phyloP scores from a whole-genome alignment of 2,888 invertebrate genomes.

The Eupeodes luniger region DNA sequence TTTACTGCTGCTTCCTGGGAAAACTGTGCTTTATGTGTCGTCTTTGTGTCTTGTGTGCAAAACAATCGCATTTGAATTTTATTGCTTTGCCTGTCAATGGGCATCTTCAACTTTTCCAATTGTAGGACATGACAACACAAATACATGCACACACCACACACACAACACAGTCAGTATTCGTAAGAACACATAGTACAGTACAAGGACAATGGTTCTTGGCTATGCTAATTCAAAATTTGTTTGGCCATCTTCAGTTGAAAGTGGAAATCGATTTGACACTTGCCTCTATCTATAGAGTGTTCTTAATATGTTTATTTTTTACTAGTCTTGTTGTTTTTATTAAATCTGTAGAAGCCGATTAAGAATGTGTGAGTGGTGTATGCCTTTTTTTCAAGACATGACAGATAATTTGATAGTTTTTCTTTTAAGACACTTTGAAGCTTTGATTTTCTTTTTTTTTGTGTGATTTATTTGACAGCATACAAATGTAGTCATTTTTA shows the following conservation, averaged over 20 bases:
- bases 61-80: slow-evolving; percentile 83
- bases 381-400: slow-evolving; percentile 39
- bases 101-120: slow-evolving; percentile 77
- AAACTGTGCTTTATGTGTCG: slow-evolving; percentile 67
- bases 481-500: slow-evolving; percentile 65
- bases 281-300: slow-evolving; percentile 35
- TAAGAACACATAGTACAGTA: not conserved
- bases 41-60: slow-evolving; percentile 73
- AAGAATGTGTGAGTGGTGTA: slow-evolving; percentile 28
- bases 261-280: slow-evolving; percentile 73
- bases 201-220: slow-evolving; percentile 73
- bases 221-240: slow-evolving; percentile 73
- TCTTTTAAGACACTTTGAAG: slow-evolving; percentile 51
- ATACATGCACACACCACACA: slow-evolving; percentile 21
- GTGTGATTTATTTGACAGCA: slow-evolving; percentile 71
- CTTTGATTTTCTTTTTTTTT: slow-evolving; percentile 28
- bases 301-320: slow-evolving; percentile 17
- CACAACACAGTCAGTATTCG: slow-evolving; percentile 2
- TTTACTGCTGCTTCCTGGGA: not conserved
- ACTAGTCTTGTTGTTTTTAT: not conserved
- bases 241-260: slow-evolving; percentile 59
- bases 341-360: slow-evolving; percentile 56
- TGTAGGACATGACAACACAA: slow-evolving; percentile 63
- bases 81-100: slow-evolving; percentile 82
- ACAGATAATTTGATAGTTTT: slow-evolving; percentile 72